These are phyloP conservation scores for Lithobates sylvaticus DNA, from an alignment of 2,797 vertebrate species.

Conservation along the genomic window DNA sequence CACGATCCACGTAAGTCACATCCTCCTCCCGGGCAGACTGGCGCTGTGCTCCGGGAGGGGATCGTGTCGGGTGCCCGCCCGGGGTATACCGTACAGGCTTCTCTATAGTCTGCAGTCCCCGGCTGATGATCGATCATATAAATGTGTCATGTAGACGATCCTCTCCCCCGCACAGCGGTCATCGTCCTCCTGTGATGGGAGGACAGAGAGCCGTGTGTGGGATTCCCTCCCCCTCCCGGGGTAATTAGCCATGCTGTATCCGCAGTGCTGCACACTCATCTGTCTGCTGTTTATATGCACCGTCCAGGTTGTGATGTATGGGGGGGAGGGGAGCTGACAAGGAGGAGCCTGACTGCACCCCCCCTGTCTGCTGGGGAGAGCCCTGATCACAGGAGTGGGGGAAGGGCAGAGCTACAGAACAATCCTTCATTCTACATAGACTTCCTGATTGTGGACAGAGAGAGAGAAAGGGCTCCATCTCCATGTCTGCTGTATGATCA, in stretches of 20 bases:
- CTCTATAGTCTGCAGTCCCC: too few species aligned
- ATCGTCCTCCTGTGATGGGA: too few species aligned
- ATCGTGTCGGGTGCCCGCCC: too few species aligned
- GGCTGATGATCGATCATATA: too few species aligned
- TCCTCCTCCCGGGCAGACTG: not conserved
- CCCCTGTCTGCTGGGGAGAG: conserved; percentile 50
- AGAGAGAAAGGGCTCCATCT: too few species aligned
- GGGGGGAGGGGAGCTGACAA: conserved; percentile 14
- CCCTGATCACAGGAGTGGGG: conserved; percentile 44
- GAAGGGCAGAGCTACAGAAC: conserved; percentile 55
- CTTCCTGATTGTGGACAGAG: conserved; percentile 31
- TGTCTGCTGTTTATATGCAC: conserved; percentile 15
- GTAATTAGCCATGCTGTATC: not conserved
- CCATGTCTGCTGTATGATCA: too few species aligned
- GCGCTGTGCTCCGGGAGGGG: too few species aligned
- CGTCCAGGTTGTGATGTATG: not conserved
- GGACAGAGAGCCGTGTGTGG: too few species aligned
- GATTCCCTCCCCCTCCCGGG: not conserved
- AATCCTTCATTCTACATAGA: conserved; percentile 41
- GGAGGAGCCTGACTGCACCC: not conserved
- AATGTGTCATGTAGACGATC: too few species aligned
- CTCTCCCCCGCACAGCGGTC: too few species aligned
- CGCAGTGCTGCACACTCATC: conserved; percentile 29
- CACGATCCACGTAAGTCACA: conserved; percentile 38
- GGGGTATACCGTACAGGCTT: too few species aligned